phyloP scores from a whole-genome alignment of 1,140 invertebrate species.

The Eciton burchellii region DNA sequence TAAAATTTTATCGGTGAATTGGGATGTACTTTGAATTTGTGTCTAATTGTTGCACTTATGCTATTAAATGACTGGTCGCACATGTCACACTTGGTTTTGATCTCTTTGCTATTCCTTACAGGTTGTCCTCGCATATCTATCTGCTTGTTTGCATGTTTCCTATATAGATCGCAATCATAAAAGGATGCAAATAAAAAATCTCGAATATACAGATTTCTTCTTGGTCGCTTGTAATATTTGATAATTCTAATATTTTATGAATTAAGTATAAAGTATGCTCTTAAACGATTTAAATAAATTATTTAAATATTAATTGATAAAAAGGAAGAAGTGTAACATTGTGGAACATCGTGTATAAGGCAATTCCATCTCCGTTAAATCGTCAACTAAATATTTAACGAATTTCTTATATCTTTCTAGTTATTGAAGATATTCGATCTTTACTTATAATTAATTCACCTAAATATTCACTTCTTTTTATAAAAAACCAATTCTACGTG shows the following conservation, averaged over 20 bases:
- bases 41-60: conserved; percentile 88
- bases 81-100: conserved; percentile 86
- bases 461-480: background rate
- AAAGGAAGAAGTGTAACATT: too few relatives aligned
- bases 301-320: too few relatives aligned
- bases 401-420: too few relatives aligned
- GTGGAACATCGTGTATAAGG: too few relatives aligned
- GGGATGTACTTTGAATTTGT: conserved; percentile 89
- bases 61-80: conserved; percentile 87
- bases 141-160: conserved; percentile 86
- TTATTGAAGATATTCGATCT: background rate
- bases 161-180: conserved; percentile 68
- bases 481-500: too few relatives aligned
- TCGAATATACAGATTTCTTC: too few relatives aligned
- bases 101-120: conserved; percentile 68
- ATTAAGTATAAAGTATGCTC: too few relatives aligned
- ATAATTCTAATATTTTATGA: too few relatives aligned
- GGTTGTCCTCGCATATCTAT: conserved; percentile 83
- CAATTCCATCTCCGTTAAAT: too few relatives aligned
- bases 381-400: too few relatives aligned
- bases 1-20: conserved; percentile 88
- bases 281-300: too few relatives aligned
- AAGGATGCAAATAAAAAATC: background rate
- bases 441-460: background rate
- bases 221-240: too few relatives aligned